Conservation (phyloP, 2,888 invertebrate species). For the Cryptus viduatorius region DNA sequence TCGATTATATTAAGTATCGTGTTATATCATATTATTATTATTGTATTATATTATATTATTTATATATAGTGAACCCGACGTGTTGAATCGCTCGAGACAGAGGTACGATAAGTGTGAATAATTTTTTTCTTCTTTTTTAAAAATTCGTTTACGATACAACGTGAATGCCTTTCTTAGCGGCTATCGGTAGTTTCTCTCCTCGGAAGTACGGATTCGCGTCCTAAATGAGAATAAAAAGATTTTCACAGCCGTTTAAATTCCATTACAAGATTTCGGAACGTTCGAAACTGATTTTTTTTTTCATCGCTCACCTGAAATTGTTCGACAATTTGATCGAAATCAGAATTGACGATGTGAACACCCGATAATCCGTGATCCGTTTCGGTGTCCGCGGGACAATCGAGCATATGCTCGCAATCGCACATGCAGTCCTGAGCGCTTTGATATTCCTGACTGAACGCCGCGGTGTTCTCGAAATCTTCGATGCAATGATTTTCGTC, state of each 20-base stretch:
- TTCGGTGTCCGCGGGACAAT: conserved; percentile 90
- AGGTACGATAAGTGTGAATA: neutral
- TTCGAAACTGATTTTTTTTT: neutral
- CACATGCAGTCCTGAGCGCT: conserved; percentile 98
- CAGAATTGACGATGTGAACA: conserved; percentile 85
- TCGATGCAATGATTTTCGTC: conserved; percentile 95
- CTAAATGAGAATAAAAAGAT: conserved; percentile 85
- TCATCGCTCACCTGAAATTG: conserved; percentile 85
- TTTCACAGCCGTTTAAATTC: neutral
- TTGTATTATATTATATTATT: neutral
- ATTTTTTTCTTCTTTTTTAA: conserved; percentile 18
- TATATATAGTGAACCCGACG: neutral
- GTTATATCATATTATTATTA: neutral
- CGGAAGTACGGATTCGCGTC: conserved; percentile 92
- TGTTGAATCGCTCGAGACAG: conserved; percentile 2
- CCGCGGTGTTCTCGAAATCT: conserved; percentile 97
- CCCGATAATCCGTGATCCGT: conserved; percentile 78
- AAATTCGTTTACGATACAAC: conserved; percentile 85
- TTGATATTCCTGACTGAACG: conserved; percentile 97
- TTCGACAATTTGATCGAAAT: conserved; percentile 90
- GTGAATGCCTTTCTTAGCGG: conserved; percentile 96
- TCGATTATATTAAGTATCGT: conserved; percentile 10
- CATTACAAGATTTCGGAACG: neutral
- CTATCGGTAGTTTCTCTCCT: conserved; percentile 95
- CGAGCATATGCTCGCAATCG: conserved; percentile 98